These are phyloP conservation scores for Acipenser ruthenus DNA, from an alignment of 2,797 vertebrate species.

Conservation along the genomic window DNA sequence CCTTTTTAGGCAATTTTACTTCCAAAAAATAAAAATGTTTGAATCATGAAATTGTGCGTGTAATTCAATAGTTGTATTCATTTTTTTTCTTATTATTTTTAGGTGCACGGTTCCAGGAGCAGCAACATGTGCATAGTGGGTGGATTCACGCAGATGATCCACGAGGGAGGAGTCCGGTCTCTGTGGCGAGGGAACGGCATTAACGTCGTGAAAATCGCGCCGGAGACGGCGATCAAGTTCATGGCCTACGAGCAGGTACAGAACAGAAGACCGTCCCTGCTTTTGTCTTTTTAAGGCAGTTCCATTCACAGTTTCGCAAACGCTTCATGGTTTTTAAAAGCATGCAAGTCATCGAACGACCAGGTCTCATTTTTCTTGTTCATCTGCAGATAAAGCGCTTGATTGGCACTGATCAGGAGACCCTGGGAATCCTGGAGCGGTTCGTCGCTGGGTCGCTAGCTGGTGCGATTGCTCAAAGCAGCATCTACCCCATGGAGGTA, in stretches of 20 bases:
- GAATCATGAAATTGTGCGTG: no score
- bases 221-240: conserved; percentile 93
- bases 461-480: conserved; percentile 85
- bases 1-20: no score
- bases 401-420: conserved; percentile 86
- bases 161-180: conserved; percentile 77
- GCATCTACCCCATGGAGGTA: conserved; percentile 97
- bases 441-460: conserved; percentile 84
- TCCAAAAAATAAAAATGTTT: no score
- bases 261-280: not conserved
- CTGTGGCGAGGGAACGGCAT: conserved; percentile 94
- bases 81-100: conserved; percentile 4
- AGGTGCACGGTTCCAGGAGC: conserved; percentile 89
- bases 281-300: not conserved
- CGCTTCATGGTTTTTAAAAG: not conserved
- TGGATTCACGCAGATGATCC: conserved; percentile 84
- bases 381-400: conserved; percentile 76
- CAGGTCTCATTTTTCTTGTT: not conserved
- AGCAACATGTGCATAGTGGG: conserved; percentile 85
- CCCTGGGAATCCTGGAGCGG: conserved; percentile 77
- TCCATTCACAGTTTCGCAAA: not conserved
- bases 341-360: not conserved
- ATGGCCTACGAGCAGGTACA: conserved; percentile 93
- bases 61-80: not conserved
- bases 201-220: conserved; percentile 91